A percentile compares a stretch with the other conserved stretches of the same genome.
These are phyloP conservation scores for Aulostomus chinensis DNA, from an alignment of 2,797 vertebrate species.

Conservation along the genomic window DNA sequence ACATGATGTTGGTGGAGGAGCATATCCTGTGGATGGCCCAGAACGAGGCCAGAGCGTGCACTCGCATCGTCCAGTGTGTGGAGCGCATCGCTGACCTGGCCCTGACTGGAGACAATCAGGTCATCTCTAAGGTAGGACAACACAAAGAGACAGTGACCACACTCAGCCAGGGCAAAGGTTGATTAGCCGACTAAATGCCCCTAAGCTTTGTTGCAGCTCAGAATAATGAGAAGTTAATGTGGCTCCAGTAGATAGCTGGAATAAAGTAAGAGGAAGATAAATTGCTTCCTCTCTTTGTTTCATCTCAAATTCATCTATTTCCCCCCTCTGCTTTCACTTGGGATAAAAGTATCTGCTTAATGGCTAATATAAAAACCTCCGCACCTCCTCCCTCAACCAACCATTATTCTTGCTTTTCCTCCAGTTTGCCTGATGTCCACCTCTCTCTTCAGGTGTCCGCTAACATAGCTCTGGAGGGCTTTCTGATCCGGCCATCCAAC, in stretches of 20 bases:
- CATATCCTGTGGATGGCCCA: conserved; percentile 92
- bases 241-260: conserved; percentile 33
- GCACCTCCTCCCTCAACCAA: neutral
- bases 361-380: conserved; percentile 32
- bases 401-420: neutral
- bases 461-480: conserved; percentile 89
- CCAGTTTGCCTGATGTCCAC: neutral
- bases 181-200: conserved; percentile 37
- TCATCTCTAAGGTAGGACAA: conserved; percentile 86
- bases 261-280: conserved; percentile 41
- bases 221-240: conserved; percentile 60
- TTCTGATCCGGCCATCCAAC: conserved; percentile 82
- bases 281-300: conserved; percentile 55
- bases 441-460: conserved; percentile 76
- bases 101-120: conserved; percentile 76
- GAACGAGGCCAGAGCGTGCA: conserved; percentile 87
- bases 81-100: conserved; percentile 84
- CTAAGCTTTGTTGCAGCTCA: conserved; percentile 14
- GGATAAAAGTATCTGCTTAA: conserved; percentile 46
- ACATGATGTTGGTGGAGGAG: conserved; percentile 91
- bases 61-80: conserved; percentile 88
- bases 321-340: conserved; percentile 25
- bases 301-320: conserved; percentile 22
- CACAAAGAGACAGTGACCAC: no score
- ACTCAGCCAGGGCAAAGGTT: conserved; percentile 27